phyloP scores from a whole-genome alignment of 2,797 vertebrate genomes.

The Propithecus perrieri region DNA sequence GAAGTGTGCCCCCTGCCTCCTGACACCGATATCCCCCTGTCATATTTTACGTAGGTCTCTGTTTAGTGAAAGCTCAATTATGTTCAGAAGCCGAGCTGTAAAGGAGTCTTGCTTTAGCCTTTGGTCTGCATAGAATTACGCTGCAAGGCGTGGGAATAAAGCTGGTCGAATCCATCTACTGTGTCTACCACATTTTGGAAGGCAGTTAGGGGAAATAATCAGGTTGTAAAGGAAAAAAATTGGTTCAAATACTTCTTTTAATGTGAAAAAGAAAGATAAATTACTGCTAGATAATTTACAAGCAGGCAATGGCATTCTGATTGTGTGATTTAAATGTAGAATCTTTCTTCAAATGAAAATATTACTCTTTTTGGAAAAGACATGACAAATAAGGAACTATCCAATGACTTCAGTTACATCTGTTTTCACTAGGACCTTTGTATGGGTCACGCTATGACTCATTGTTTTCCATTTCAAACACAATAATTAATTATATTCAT shows the following conservation, averaged over 20 bases:
- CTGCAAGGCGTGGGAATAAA: neutral
- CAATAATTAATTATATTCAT: constrained; percentile 62
- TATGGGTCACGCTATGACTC: neutral
- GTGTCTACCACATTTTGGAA: neutral
- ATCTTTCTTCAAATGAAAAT: constrained; percentile 50
- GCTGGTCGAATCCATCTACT: neutral
- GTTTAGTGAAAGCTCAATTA: neutral
- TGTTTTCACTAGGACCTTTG: constrained; percentile 39
- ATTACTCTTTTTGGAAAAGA: constrained; percentile 36
- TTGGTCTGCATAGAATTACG: neutral
- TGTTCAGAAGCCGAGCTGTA: neutral
- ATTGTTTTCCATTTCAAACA: constrained; percentile 58
- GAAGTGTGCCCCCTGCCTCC: no score
- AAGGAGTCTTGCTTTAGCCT: neutral
- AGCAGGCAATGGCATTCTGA: neutral
- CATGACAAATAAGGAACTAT: constrained; percentile 36
- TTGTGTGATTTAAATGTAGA: constrained; percentile 14
- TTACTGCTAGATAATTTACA: constrained; percentile 9
- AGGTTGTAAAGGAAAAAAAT: neutral
- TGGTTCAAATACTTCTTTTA: neutral
- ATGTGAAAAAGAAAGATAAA: neutral
- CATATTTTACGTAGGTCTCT: accelerated
- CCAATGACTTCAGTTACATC: constrained; percentile 28
- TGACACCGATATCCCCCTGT: neutral
- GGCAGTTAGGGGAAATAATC: neutral